Conservation (phyloP, 2,797 vertebrate species). For the Chaetophractus vellerosus region DNA sequence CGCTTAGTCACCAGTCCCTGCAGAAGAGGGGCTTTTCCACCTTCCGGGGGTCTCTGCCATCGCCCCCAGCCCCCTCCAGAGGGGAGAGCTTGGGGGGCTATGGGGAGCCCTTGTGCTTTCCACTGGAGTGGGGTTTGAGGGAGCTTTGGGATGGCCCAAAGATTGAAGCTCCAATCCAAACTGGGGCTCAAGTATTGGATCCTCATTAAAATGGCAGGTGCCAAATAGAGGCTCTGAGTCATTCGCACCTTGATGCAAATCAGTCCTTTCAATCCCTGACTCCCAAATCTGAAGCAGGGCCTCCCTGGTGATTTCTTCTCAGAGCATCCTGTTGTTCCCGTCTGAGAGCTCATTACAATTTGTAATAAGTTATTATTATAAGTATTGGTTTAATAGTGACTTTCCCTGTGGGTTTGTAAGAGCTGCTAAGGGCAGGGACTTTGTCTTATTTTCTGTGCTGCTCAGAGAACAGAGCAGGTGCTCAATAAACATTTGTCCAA, state of each 20-base stretch:
- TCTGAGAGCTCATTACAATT: not conserved
- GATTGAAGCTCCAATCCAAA: not conserved
- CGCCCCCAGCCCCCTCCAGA: not conserved
- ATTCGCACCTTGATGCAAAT: not conserved
- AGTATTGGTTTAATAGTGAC: not conserved
- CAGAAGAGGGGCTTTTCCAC: not conserved
- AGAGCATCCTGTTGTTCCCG: not conserved
- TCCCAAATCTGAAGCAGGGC: not conserved
- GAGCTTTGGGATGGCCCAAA: not conserved
- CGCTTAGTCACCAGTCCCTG: not conserved
- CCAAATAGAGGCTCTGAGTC: not conserved
- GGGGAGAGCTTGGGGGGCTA: not conserved
- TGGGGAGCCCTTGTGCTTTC: not conserved
- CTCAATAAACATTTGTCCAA: not conserved
- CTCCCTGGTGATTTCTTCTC: not conserved
- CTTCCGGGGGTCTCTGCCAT: not conserved
- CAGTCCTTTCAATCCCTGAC: not conserved
- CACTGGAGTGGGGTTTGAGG: not conserved
- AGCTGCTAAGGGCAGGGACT: not conserved
- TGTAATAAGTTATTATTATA: not conserved
- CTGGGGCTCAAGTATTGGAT: not conserved
- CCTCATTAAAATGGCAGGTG: not conserved
- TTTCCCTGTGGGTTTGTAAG: not conserved
- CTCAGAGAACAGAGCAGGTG: not conserved
- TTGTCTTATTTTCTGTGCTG: not conserved